Evolutionary conservation across 1,140 invertebrate genomes (phyloP).

Genomic region (Zaprionus davidi): DNA sequence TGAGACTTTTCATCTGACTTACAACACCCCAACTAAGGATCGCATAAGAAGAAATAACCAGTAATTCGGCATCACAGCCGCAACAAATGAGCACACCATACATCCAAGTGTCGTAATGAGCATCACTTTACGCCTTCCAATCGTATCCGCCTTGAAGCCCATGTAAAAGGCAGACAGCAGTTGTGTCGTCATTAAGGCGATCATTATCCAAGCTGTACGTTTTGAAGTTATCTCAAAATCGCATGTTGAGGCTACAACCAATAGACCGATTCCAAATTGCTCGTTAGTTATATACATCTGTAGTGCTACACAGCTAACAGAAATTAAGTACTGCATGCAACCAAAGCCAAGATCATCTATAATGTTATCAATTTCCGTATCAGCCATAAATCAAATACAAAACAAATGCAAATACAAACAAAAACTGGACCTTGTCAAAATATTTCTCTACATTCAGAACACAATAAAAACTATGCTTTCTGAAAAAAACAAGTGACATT

Average conservation of each 20-base stretch:
- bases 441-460: no score
- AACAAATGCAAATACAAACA: no score
- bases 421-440: background rate
- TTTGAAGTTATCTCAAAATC: slow-evolving; percentile 26
- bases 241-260: slow-evolving; percentile 33
- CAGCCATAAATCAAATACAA: background rate
- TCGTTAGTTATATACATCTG: slow-evolving; percentile 46
- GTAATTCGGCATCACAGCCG: slow-evolving; percentile 53
- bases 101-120: background rate
- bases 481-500: background rate
- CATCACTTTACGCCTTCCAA: slow-evolving; percentile 52
- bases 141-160: slow-evolving; percentile 45
- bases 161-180: slow-evolving; percentile 6
- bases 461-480: background rate
- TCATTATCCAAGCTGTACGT: slow-evolving; percentile 26
- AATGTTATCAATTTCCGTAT: slow-evolving; percentile 26
- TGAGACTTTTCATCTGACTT: background rate
- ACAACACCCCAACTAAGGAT: slow-evolving; percentile 34
- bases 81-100: slow-evolving; percentile 17
- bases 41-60: slow-evolving; percentile 51
- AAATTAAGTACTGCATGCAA: slow-evolving; percentile 32
- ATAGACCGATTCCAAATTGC: slow-evolving; percentile 41
- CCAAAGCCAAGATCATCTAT: slow-evolving; percentile 48
- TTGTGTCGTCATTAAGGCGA: slow-evolving; percentile 15
- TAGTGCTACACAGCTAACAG: background rate